phyloP scores from a whole-genome alignment of 64 coral and sea anemone genomes.

The Actinia equina region DNA sequence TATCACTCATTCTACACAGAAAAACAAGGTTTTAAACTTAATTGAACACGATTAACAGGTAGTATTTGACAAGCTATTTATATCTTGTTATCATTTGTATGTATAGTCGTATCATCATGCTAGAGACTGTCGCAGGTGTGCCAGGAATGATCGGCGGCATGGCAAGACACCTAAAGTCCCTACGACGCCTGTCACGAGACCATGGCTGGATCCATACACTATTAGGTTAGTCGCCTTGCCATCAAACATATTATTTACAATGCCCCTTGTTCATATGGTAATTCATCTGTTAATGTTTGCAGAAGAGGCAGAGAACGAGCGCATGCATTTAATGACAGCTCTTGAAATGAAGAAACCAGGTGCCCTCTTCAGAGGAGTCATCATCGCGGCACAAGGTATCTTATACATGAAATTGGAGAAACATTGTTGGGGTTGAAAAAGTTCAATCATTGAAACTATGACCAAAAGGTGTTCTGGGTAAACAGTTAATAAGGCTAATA shows the following conservation, averaged over 20 bases:
- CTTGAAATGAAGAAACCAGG: slow-evolving; percentile 91
- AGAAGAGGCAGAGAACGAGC: slow-evolving; percentile 97
- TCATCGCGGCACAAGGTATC: slow-evolving; percentile 76
- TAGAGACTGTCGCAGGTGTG: slow-evolving; percentile 96
- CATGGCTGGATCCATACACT: slow-evolving; percentile 99
- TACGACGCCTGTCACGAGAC: slow-evolving; percentile 83
- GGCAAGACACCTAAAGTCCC: slow-evolving; percentile 91
- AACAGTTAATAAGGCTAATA: too few species aligned
- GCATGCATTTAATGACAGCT: slow-evolving; percentile 98
- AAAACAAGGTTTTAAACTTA: too few species aligned
- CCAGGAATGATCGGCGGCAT: slow-evolving; percentile 96
- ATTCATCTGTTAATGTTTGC: not conserved
- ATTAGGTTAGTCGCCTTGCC: slow-evolving; percentile 46
- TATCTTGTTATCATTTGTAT: not conserved
- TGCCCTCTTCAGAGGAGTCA: slow-evolving; percentile 74
- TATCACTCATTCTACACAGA: too few species aligned
- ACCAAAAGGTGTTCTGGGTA: too few species aligned
- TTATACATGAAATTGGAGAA: too few species aligned
- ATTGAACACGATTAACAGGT: too few species aligned
- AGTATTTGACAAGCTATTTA: too few species aligned
- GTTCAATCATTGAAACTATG: too few species aligned
- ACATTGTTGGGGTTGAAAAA: too few species aligned
- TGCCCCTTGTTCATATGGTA: not conserved
- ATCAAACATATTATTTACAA: not conserved
- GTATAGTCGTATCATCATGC: slow-evolving; percentile 95